phyloP scores from a whole-genome alignment of 2,888 invertebrate species.

The Corythucha ciliata region DNA sequence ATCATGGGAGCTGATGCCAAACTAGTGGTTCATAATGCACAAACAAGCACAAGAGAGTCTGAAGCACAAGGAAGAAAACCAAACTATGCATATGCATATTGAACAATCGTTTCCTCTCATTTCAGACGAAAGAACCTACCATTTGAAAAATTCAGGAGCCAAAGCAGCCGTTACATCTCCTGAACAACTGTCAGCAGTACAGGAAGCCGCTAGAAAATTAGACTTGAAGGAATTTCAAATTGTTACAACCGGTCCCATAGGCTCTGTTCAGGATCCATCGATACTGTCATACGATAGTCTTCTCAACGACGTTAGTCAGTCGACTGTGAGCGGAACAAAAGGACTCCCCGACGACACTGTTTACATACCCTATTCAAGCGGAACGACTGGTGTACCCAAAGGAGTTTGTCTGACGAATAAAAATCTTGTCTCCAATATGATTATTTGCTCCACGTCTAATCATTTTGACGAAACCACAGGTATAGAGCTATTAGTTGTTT shows the following conservation, averaged over 20 bases:
- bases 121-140: slow-evolving; percentile 23
- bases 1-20: no score
- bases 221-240: slow-evolving; percentile 11
- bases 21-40: no score
- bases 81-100: neutral
- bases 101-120: neutral
- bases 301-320: slow-evolving; percentile 2
- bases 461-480: slow-evolving; percentile 30
- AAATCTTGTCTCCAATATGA: slow-evolving; percentile 33
- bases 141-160: slow-evolving; percentile 21
- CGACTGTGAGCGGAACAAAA: slow-evolving; percentile 2
- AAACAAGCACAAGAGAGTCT: no score
- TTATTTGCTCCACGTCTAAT: slow-evolving; percentile 21
- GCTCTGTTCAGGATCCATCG: neutral
- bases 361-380: slow-evolving; percentile 72
- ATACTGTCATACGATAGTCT: neutral
- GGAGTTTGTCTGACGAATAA: slow-evolving; percentile 58
- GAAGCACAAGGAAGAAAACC: neutral
- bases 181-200: slow-evolving; percentile 9
- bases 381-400: slow-evolving; percentile 75
- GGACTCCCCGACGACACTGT: slow-evolving; percentile 38
- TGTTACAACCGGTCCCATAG: slow-evolving; percentile 2
- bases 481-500: slow-evolving; percentile 21
- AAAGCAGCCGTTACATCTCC: slow-evolving; percentile 13
- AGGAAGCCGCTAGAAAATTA: slow-evolving; percentile 14